Evolutionary conservation across 2,797 vertebrate genomes (phyloP).

Genomic region (Sarcoramphus papa): DNA sequence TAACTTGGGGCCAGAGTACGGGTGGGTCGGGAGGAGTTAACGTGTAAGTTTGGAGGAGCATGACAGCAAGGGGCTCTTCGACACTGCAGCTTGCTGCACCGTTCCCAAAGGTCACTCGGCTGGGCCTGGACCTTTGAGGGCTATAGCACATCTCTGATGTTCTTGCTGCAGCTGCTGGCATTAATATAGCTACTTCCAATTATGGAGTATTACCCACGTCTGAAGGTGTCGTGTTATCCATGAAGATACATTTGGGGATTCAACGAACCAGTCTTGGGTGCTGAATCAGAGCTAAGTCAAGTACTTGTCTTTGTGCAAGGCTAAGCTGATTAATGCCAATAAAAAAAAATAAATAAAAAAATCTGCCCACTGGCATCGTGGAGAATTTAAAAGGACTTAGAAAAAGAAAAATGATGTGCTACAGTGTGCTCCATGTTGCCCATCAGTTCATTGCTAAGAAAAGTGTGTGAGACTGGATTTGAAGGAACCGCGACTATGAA

Average conservation of each 20-base stretch:
- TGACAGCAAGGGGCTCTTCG: not conserved
- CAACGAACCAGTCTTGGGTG: not conserved
- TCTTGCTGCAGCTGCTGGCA: conserved; percentile 1
- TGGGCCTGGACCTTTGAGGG: not conserved
- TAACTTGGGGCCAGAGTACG: not conserved
- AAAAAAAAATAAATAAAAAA: not conserved
- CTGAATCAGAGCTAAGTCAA: not conserved
- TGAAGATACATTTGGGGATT: not conserved
- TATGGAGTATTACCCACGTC: not conserved
- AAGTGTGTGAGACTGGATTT: not conserved
- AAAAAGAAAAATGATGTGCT: not conserved
- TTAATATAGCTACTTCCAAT: not conserved
- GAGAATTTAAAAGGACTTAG: not conserved
- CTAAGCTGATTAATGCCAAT: not conserved
- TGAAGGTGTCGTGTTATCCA: not conserved
- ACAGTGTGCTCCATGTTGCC: not conserved
- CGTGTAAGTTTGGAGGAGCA: not conserved
- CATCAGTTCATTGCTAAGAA: not conserved
- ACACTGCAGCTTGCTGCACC: not conserved
- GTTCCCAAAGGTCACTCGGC: not conserved
- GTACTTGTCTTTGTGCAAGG: not conserved
- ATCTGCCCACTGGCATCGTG: not conserved
- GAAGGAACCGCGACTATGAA: not conserved
- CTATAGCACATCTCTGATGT: not conserved
- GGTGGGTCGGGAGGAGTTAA: not conserved